Base-by-base conservation (phyloP, 1,140 invertebrate genomes). In the Diuraphis noxia region DNA sequence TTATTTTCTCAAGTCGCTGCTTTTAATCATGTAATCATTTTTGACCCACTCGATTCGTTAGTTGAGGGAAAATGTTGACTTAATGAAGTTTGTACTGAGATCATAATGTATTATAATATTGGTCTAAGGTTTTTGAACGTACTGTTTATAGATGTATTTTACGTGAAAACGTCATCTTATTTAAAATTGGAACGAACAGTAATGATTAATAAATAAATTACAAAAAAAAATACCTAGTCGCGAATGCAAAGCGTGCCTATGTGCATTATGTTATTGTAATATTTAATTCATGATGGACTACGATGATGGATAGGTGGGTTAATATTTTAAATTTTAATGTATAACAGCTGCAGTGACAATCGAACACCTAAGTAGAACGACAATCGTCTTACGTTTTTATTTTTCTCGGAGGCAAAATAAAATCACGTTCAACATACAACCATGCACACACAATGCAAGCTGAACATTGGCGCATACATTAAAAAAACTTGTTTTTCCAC, bases 401-500 rank as follows among this genome's bases (percentile, higher is more conserved):
- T 63, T 72, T 41, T 34, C 52, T 88, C 56, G 38, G 87, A 72
- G 56, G 38, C 52, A 23, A 79, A 90, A 79, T 79, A 90, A 90
- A 77, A 90, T 79, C 56, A 79, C 88, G 88, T 90, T 79, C 36
- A 79, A 79, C 46, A 81, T n/a, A n/a, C 63, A 46, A 34, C 38
- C n/a, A 43, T 43, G 63, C 49, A 41, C 30, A 41, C 30, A 89
- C 88, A 79, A 89, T 89, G 88, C 88, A 89, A 77, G 88, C 56
- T 63, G 17, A 89, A 89, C 88, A 79, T 90, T 90, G 63, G 88
- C 88, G 88, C 88, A 79, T 79, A 90, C 63, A 79, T 90, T 79
- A 79, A 81, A 81, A 63, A 89, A 91, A 91, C 89, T 91, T 34
- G 89, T 91, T 91, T 91, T 91, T 81, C 89, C 89, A 91, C 89